Evolutionary conservation across 2,797 vertebrate species (phyloP).

Genomic region (Diplodus sargus): DNA sequence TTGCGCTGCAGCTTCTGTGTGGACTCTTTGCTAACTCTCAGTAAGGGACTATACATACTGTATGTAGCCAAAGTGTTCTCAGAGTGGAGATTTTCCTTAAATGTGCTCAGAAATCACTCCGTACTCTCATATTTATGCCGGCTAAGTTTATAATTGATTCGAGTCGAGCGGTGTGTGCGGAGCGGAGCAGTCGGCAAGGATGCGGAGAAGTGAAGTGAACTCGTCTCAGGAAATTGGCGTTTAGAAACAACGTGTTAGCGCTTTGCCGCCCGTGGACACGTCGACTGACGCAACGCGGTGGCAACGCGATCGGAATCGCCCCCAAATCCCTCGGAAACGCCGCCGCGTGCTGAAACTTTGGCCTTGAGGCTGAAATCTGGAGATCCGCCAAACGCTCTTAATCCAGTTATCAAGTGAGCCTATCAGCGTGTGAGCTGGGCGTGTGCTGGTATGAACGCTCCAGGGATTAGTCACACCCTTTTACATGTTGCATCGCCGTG

Average conservation of each 20-base stretch:
- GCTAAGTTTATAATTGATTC: conserved; percentile 34
- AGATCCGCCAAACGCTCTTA: conserved; percentile 34
- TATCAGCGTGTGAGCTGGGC: neutral
- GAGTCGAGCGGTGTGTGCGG: neutral
- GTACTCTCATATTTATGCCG: conserved; percentile 5
- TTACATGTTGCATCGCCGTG: neutral
- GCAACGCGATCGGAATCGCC: conserved; percentile 34
- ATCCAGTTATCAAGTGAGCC: conserved; percentile 11
- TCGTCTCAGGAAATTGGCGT: conserved; percentile 33
- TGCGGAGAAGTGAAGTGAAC: conserved; percentile 16
- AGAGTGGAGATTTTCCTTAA: neutral
- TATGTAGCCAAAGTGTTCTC: neutral
- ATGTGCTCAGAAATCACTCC: neutral
- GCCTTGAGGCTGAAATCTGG: conserved; percentile 26
- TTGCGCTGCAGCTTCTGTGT: neutral
- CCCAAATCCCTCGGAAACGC: conserved; percentile 22
- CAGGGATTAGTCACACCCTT: conserved; percentile 5
- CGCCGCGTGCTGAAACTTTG: conserved; percentile 19
- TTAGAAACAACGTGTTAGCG: conserved; percentile 11
- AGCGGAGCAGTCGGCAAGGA: conserved; percentile 1
- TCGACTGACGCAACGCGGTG: conserved; percentile 43
- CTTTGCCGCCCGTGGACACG: conserved; percentile 15
- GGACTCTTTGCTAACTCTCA: neutral
- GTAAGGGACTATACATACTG: neutral
- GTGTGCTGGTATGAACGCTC: conserved; percentile 8